phyloP scores from a whole-genome alignment of 2,113 vertebrate species.

The Calonectris borealis region DNA sequence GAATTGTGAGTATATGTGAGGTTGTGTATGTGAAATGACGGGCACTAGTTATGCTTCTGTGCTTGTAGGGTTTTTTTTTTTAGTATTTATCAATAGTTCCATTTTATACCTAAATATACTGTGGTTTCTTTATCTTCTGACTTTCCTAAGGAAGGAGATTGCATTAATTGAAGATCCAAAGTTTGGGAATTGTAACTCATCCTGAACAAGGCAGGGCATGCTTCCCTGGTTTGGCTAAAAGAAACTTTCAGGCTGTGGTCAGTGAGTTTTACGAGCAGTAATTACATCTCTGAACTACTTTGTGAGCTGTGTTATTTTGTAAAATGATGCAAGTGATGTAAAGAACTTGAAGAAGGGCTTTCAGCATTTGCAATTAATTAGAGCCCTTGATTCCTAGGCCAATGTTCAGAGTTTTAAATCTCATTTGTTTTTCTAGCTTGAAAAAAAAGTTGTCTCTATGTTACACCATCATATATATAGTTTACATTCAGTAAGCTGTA shows the following conservation, averaged over 20 bases:
- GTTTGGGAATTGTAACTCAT: not conserved
- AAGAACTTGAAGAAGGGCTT: not conserved
- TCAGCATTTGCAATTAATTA: not conserved
- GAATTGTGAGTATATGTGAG: not conserved
- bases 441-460: not conserved
- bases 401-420: not conserved
- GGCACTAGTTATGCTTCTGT: not conserved
- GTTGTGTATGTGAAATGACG: not conserved
- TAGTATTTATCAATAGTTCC: not conserved
- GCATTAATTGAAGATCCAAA: not conserved
- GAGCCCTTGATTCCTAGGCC: not conserved
- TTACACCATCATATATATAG: not conserved
- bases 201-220: not conserved
- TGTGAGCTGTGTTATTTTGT: not conserved
- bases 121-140: not conserved
- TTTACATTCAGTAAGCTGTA: not conserved
- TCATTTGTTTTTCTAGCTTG: not conserved
- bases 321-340: not conserved
- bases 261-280: not conserved
- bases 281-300: not conserved
- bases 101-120: not conserved
- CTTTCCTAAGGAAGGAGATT: not conserved
- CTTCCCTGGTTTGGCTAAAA: not conserved
- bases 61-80: not conserved
- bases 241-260: not conserved